Evolutionary conservation across 2,888 invertebrate genomes (phyloP).

Genomic region (Limnephilus marmoratus): DNA sequence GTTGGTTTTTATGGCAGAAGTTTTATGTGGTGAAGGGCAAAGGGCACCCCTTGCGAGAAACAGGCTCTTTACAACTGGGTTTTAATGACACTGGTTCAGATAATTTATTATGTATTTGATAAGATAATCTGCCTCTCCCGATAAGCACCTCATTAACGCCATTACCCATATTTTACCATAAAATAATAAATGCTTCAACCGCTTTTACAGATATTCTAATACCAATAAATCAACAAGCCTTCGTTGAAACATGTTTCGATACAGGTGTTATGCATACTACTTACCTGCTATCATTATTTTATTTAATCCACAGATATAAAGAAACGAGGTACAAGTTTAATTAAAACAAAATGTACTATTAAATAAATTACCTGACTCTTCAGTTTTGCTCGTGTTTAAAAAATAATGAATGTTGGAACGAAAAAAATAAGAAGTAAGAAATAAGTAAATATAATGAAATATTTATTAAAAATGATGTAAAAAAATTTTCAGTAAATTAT

Average conservation of each 20-base stretch:
- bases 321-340: neutral
- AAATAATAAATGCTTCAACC: conserved; percentile 8
- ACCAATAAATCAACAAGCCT: neutral
- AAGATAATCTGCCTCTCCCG: neutral
- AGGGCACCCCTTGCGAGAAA: neutral
- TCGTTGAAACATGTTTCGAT: neutral
- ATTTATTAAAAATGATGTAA: no score
- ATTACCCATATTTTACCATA: neutral
- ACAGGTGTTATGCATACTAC: neutral
- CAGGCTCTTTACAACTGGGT: neutral
- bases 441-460: no score
- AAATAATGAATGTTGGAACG: no score
- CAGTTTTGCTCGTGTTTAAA: no score
- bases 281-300: neutral
- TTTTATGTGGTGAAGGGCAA: neutral
- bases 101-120: conserved; percentile 18
- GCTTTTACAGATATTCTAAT: neutral
- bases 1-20: neutral
- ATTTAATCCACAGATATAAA: neutral
- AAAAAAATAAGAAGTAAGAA: no score
- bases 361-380: no score
- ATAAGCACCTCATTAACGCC: neutral
- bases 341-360: no score
- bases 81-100: neutral
- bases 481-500: no score